phyloP scores from a whole-genome alignment of 1,140 invertebrate genomes.

The Plectrocnemia conspersa region DNA sequence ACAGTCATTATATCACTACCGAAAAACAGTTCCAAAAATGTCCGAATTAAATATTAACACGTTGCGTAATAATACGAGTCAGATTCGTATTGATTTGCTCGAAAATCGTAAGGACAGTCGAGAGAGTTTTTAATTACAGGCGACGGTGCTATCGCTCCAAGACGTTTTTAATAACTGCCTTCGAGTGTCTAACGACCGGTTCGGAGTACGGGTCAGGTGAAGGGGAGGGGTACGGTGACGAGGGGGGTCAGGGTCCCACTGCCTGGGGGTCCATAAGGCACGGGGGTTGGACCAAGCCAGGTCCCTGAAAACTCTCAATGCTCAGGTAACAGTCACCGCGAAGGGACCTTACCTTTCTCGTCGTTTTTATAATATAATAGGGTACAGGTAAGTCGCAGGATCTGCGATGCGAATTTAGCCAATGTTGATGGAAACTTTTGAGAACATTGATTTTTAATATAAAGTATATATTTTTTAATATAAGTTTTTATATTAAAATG shows the following conservation, averaged over 20 bases:
- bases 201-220: slow-evolving; percentile 42
- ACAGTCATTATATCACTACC: too few relatives aligned
- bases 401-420: background rate
- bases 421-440: too few relatives aligned
- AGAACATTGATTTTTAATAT: too few relatives aligned
- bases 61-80: too few relatives aligned
- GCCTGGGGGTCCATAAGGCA: slow-evolving; percentile 29
- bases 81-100: too few relatives aligned
- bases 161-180: slow-evolving; percentile 57
- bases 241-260: slow-evolving; percentile 29
- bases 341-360: too few relatives aligned
- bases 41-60: too few relatives aligned
- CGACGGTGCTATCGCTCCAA: slow-evolving; percentile 51
- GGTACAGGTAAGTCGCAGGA: background rate
- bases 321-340: slow-evolving; percentile 9
- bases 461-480: too few relatives aligned
- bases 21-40: background rate
- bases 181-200: slow-evolving; percentile 51
- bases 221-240: slow-evolving; percentile 38
- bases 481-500: too few relatives aligned
- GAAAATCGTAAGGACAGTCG: slow-evolving; percentile 36
- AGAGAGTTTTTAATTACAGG: slow-evolving; percentile 52
- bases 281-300: slow-evolving; percentile 29
- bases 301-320: background rate
- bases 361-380: too few relatives aligned